Percentiles rank a stretch among this genome's conserved stretches.
phyloP scores from a whole-genome alignment of 2,797 vertebrate genomes.

The Clarias laeviceps region DNA sequence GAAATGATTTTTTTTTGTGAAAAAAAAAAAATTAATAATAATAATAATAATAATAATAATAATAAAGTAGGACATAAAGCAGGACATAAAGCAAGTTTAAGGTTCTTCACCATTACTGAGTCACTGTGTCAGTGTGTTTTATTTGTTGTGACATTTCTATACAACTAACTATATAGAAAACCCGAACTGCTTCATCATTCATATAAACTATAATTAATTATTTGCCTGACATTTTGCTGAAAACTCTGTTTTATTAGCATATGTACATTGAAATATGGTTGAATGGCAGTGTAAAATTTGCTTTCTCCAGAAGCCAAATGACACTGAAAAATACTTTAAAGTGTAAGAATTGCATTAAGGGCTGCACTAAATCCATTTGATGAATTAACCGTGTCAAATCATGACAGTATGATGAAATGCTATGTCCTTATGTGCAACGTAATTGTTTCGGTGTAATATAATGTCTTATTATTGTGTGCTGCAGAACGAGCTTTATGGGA shows the following conservation, averaged over 20 bases:
- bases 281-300: not conserved
- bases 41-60: no score
- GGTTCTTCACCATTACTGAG: not conserved
- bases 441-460: conserved; percentile 15
- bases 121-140: conserved; percentile 7
- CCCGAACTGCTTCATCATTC: conserved; percentile 18
- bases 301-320: conserved; percentile 22
- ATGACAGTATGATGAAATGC: conserved; percentile 45
- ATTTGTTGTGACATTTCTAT: conserved; percentile 9
- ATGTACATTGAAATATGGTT: not conserved
- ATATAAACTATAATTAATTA: conserved; percentile 20
- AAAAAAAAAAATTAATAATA: not conserved
- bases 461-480: conserved; percentile 32
- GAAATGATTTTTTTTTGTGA: no score
- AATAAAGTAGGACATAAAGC: not conserved
- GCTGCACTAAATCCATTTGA: conserved; percentile 20
- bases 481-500: conserved; percentile 5
- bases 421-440: conserved; percentile 15
- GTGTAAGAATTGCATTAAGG: conserved; percentile 32
- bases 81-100: not conserved
- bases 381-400: conserved; percentile 29
- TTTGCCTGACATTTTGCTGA: conserved; percentile 30
- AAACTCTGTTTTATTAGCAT: conserved; percentile 14
- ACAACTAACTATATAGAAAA: conserved; percentile 4
- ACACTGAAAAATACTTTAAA: conserved; percentile 17